Evolutionary conservation across 1,140 invertebrate species (phyloP), one percentile per base, ranked within the genome.

Genomic region (Drosophila trapezifrons): DNA sequence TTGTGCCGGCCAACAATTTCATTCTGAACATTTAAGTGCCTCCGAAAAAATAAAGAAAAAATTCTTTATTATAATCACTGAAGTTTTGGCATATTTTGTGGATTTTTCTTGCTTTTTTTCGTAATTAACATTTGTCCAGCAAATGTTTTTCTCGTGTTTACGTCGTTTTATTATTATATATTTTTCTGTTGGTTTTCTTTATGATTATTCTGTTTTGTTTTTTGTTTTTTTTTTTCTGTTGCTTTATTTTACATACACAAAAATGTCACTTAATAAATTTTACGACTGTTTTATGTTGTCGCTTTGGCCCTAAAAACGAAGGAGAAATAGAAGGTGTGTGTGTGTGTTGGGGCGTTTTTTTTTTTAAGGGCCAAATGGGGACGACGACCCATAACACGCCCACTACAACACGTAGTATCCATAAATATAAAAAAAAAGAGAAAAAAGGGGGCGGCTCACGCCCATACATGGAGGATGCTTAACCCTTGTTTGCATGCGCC

Each of bases 211-310:
- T 18, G 13, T 38, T 46, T 47, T 12, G n/a, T n/a, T 47, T 49
- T 54, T 8, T 63, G 32, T 52, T 64, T 35, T 27, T 45, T 27
- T n/a, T 37, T 46, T 25, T 60, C 17, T 37, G 29, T 37, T 38
- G 32, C 40, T 20, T 62, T 45, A 45, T 57, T 70, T 70, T 71
- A 71, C 67, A 71, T 70, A 71, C 67, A 71, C 63, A 72, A 87
- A 84, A 87, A 87, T 87, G 84, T 87, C 83, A 87, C 83, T 87
- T 87, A 89, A 87, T 87, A 87, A 87, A 87, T 87, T 87, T 87
- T 87, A 87, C 84, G 84, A 89, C 84, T 89, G 79, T 87, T 87
- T 87, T 87, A 87, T 83, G 83, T 89, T 89, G 83, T 89, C 84
- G 84, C 76, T 86, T 78, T 85, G 82, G 64, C 74, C 69, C 78